Evolutionary conservation across 2,888 invertebrate species (phyloP).

Genomic region (Cephus rjabovi): DNA sequence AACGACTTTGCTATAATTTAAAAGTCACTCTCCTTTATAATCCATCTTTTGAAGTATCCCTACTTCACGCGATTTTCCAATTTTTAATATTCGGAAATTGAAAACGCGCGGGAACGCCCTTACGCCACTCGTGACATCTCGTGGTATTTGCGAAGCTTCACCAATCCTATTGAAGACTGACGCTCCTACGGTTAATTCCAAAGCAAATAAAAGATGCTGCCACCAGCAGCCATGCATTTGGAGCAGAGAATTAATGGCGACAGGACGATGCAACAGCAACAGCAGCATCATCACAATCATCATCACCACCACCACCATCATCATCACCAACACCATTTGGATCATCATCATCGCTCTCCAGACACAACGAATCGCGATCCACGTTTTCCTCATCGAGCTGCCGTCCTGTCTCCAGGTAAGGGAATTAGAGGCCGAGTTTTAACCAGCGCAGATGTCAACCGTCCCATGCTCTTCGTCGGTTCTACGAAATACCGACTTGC

Average conservation of each 20-base stretch:
- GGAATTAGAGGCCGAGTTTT: neutral
- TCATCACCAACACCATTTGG: constrained; percentile 41
- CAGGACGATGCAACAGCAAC: constrained; percentile 41
- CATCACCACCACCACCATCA: constrained; percentile 40
- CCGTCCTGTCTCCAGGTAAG: constrained; percentile 46
- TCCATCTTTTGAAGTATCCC: neutral
- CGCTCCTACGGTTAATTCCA: neutral
- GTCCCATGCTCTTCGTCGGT: neutral
- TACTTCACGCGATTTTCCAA: neutral
- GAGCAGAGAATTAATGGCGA: constrained; percentile 45
- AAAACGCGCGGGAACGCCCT: constrained; percentile 4
- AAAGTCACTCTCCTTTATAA: neutral
- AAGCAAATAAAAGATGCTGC: constrained; percentile 36
- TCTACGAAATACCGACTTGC: neutral
- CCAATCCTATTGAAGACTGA: neutral
- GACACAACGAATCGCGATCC: constrained; percentile 36
- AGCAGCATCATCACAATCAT: constrained; percentile 34
- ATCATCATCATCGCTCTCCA: constrained; percentile 32
- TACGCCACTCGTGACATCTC: neutral
- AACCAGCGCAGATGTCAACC: neutral
- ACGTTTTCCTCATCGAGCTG: constrained; percentile 37
- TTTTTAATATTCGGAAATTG: neutral
- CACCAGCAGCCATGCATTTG: constrained; percentile 47
- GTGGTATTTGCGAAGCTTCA: neutral
- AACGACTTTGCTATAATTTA: neutral